Percentiles rank a stretch among this genome's conserved stretches.
phyloP scores from a whole-genome alignment of 64 coral and sea anemone species.

The Trachythela sp. region DNA sequence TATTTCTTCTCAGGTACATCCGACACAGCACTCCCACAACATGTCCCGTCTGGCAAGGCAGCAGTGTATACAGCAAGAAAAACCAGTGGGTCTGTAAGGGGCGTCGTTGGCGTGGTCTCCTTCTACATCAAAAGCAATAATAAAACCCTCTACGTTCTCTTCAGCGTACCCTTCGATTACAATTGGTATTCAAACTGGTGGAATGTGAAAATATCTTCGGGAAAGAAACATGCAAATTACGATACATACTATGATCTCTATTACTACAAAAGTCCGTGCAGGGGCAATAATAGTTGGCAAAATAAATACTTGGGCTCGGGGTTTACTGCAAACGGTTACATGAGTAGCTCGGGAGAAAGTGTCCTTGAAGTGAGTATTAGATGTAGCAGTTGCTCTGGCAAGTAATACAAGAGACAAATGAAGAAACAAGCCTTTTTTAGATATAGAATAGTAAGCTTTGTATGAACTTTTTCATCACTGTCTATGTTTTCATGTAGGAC shows the following conservation, averaged over 20 bases:
- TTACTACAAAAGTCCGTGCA: neutral
- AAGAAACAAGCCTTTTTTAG: too few relatives aligned
- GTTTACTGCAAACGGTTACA: slow-evolving; percentile 18
- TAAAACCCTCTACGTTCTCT: slow-evolving; percentile 27
- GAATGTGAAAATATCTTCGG: slow-evolving; percentile 37
- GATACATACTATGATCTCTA: slow-evolving; percentile 43
- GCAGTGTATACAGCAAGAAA: slow-evolving; percentile 24
- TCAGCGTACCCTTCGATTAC: slow-evolving; percentile 41
- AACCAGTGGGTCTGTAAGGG: neutral
- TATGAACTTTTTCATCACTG: too few relatives aligned
- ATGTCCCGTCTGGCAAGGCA: neutral
- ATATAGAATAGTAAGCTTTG: too few relatives aligned
- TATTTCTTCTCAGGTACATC: slow-evolving; percentile 50
- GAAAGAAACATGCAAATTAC: slow-evolving; percentile 13
- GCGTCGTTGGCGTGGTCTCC: slow-evolving; percentile 38
- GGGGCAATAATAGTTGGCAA: slow-evolving; percentile 34
- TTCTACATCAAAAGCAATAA: slow-evolving; percentile 15
- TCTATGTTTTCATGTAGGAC: too few relatives aligned
- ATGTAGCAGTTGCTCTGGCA: too few relatives aligned
- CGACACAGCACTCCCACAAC: neutral
- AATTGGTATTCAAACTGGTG: slow-evolving; percentile 36
- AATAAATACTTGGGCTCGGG: slow-evolving; percentile 14
- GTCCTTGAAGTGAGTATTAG: too few relatives aligned
- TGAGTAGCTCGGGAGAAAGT: slow-evolving; percentile 21
- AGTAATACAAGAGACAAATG: too few relatives aligned